Conservation (phyloP, 2,888 invertebrate species). For the Marasmarcha lunaedactyla region DNA sequence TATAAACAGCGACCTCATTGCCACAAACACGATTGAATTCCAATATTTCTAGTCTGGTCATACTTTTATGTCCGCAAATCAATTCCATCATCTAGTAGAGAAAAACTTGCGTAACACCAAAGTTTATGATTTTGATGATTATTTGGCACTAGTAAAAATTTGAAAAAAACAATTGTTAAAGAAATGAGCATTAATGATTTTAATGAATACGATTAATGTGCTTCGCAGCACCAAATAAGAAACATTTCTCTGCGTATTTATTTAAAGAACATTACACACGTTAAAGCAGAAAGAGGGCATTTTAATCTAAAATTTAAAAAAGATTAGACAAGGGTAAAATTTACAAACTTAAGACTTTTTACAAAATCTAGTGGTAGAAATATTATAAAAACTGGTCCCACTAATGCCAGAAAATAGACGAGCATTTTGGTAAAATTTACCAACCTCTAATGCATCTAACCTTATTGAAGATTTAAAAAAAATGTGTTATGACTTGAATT, state of each 20-base stretch:
- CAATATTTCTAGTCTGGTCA: conserved; percentile 22
- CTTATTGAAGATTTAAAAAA: too few species aligned
- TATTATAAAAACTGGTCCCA: too few species aligned
- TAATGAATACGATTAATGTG: not conserved
- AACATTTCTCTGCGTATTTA: conserved; percentile 2
- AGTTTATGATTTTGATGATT: conserved; percentile 9
- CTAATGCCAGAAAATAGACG: too few species aligned
- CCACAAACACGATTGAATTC: conserved; percentile 13
- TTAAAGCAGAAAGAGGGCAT: too few species aligned
- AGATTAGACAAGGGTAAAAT: too few species aligned
- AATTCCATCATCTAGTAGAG: conserved; percentile 26
- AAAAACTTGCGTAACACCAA: conserved; percentile 17
- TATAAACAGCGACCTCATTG: conserved; percentile 17
- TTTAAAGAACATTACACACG: conserved; percentile 6
- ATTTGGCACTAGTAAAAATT: not conserved
- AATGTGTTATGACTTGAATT: too few species aligned
- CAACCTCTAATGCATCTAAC: too few species aligned
- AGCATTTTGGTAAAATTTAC: too few species aligned
- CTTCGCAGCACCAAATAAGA: conserved; percentile 3
- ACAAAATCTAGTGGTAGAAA: too few species aligned
- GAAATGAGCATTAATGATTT: conserved; percentile 2
- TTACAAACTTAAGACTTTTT: too few species aligned
- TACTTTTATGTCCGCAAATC: conserved; percentile 25
- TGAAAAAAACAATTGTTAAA: not conserved
- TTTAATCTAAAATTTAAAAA: too few species aligned